Evolutionary conservation across 2,888 invertebrate genomes (phyloP).

Genomic region (Trisateles emortualis): DNA sequence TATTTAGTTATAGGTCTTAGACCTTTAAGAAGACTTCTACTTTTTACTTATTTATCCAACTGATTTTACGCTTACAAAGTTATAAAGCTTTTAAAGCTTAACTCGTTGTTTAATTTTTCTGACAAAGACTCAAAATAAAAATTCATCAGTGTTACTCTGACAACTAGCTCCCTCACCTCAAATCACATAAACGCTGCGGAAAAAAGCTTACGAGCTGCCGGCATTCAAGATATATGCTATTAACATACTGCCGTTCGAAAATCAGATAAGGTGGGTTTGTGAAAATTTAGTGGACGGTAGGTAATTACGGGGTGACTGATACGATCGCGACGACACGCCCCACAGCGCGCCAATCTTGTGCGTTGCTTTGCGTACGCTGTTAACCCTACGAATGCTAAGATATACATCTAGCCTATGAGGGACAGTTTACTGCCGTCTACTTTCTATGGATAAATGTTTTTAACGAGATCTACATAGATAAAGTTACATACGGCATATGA

Average conservation of each 20-base stretch:
- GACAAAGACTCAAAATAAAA: constrained; percentile 16
- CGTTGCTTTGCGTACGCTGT: constrained; percentile 38
- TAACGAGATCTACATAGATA: too few relatives aligned
- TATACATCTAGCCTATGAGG: constrained; percentile 21
- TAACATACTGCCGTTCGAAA: constrained; percentile 74
- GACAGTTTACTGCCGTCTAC: constrained; percentile 16
- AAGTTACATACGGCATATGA: too few relatives aligned
- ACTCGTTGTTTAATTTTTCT: not conserved
- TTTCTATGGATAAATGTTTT: not conserved
- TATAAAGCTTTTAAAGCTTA: not conserved
- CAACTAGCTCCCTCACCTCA: constrained; percentile 33
- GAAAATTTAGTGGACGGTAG: constrained; percentile 80
- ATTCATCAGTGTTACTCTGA: constrained; percentile 18
- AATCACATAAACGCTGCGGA: constrained; percentile 32
- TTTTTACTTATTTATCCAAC: too few relatives aligned
- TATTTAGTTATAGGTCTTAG: too few relatives aligned
- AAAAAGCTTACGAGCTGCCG: constrained; percentile 68
- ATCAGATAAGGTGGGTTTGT: constrained; percentile 79
- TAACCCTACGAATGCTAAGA: constrained; percentile 23
- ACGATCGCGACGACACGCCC: constrained; percentile 73
- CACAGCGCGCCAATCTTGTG: constrained; percentile 60
- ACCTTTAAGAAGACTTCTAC: too few relatives aligned
- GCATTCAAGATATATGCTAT: constrained; percentile 77
- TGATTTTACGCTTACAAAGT: too few relatives aligned
- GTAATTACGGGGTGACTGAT: constrained; percentile 74